Percentiles rank a stretch among this genome's conserved stretches.
Conservation (phyloP, 2,888 invertebrate species). For the Synanthedon vespiformis region DNA sequence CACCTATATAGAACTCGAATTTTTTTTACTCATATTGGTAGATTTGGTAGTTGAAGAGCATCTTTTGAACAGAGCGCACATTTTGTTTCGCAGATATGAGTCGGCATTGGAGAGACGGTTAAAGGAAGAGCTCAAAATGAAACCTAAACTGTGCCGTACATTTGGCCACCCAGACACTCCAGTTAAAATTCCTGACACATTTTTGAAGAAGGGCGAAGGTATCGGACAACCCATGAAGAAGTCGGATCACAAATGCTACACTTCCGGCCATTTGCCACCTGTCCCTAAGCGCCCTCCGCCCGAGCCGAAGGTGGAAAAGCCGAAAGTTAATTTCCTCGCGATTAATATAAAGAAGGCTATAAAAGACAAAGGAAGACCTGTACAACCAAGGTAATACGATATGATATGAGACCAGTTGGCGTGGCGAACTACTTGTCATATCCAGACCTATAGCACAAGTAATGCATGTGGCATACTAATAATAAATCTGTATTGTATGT, state of each 20-base stretch:
- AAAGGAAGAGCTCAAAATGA: conserved; percentile 41
- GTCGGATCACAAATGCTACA: conserved; percentile 44
- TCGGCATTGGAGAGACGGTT: conserved; percentile 62
- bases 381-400: conserved; percentile 51
- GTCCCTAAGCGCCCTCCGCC: conserved; percentile 52
- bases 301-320: conserved; percentile 34
- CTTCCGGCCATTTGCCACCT: conserved; percentile 51
- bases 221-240: conserved; percentile 48
- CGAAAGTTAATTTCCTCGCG: conserved; percentile 65
- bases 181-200: conserved; percentile 70
- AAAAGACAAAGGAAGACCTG: conserved; percentile 63
- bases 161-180: conserved; percentile 78
- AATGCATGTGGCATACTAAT: too few relatives aligned
- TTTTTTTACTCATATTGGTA: neutral
- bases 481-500: too few relatives aligned
- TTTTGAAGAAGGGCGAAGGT: conserved; percentile 73
- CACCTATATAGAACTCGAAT: too few relatives aligned
- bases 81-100: conserved; percentile 42
- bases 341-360: conserved; percentile 73
- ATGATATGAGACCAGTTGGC: too few relatives aligned
- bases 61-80: neutral
- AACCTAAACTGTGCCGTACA: conserved; percentile 63
- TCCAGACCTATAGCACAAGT: too few relatives aligned
- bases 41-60: neutral
- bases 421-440: too few relatives aligned